phyloP scores from a whole-genome alignment of 1,140 invertebrate genomes.

The Lasaia peninsularis region DNA sequence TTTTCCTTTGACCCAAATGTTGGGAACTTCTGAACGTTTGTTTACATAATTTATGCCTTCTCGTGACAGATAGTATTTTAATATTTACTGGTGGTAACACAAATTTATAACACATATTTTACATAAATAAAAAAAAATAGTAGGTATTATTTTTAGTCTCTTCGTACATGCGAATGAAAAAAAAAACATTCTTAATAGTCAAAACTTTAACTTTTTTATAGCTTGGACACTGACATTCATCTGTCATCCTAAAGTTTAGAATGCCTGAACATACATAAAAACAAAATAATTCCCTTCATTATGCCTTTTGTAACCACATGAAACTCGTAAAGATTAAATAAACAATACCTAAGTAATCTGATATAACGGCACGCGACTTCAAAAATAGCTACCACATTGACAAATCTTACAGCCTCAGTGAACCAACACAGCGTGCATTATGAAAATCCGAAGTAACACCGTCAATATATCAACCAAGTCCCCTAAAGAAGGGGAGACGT shows the following conservation, averaged over 20 bases:
- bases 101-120: no score
- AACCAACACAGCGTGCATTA: slow-evolving; percentile 72
- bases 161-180: no score
- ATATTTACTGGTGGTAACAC: no score
- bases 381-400: slow-evolving; percentile 72
- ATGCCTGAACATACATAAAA: background rate
- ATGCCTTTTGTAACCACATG: slow-evolving; percentile 20
- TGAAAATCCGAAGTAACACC: slow-evolving; percentile 71
- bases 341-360: slow-evolving; percentile 58
- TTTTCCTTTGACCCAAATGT: no score
- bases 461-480: slow-evolving; percentile 67
- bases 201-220: background rate
- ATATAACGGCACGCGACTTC: slow-evolving; percentile 53
- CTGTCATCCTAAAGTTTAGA: background rate
- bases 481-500: slow-evolving; percentile 56
- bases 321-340: slow-evolving; percentile 36
- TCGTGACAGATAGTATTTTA: no score
- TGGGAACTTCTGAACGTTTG: no score
- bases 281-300: background rate
- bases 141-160: no score
- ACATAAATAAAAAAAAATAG: no score
- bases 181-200: no score
- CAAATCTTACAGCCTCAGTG: slow-evolving; percentile 72
- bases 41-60: no score
- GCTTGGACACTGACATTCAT: no score